Conservation (phyloP, 1,140 invertebrate species). For the Neodiprion pinetum region DNA sequence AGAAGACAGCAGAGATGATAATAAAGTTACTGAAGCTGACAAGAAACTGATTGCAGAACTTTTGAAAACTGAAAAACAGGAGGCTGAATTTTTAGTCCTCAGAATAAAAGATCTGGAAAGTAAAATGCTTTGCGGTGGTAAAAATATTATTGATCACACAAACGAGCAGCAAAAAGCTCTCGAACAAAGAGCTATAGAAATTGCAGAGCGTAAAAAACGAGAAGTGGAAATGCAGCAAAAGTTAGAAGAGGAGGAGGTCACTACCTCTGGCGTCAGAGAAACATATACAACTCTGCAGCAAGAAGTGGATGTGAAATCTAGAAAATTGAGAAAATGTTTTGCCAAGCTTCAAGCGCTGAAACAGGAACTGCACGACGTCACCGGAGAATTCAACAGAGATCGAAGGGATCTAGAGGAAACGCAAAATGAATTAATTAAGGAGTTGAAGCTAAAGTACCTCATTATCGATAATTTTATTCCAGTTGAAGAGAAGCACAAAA, state of each 20-base stretch:
- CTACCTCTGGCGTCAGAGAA: slow-evolving; percentile 92
- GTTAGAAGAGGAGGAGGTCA: slow-evolving; percentile 89
- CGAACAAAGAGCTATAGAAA: slow-evolving; percentile 89
- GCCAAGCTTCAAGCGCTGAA: slow-evolving; percentile 60
- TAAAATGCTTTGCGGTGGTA: slow-evolving; percentile 96
- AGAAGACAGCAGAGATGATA: slow-evolving; percentile 61
- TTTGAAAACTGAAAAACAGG: slow-evolving; percentile 72
- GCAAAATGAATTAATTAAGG: slow-evolving; percentile 78
- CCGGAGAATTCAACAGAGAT: slow-evolving; percentile 81
- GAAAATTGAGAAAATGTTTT: slow-evolving; percentile 74
- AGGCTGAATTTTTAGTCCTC: slow-evolving; percentile 74
- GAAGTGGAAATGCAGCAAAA: slow-evolving; percentile 85
- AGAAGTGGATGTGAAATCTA: slow-evolving; percentile 88
- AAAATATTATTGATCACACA: slow-evolving; percentile 97
- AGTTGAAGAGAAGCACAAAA: slow-evolving; percentile 83
- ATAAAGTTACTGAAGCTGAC: slow-evolving; percentile 66
- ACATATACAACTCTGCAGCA: slow-evolving; percentile 94
- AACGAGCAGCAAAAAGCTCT: slow-evolving; percentile 92
- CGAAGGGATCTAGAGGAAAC: slow-evolving; percentile 81
- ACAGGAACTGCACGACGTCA: slow-evolving; percentile 83
- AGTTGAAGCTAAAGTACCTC: slow-evolving; percentile 82
- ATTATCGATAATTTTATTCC: slow-evolving; percentile 98
- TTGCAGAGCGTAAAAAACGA: slow-evolving; percentile 83
- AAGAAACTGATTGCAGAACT: slow-evolving; percentile 70
- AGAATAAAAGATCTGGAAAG: slow-evolving; percentile 91